phyloP scores from a whole-genome alignment of 2,888 invertebrate species.

The Nudaria mundana region DNA sequence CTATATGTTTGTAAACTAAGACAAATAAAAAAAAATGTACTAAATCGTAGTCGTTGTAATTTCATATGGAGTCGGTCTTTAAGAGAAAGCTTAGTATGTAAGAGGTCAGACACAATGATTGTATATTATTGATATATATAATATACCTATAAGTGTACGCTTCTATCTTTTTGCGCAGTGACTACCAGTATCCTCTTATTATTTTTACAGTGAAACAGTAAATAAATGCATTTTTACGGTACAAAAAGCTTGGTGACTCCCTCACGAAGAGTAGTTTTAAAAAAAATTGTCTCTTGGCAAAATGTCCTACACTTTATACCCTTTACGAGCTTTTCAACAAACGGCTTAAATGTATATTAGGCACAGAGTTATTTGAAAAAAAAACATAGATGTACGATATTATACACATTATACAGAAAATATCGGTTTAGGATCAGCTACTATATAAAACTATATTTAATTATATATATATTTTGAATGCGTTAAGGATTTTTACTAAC shows the following conservation, averaged over 20 bases:
- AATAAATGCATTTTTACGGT: constrained; percentile 45
- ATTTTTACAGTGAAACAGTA: constrained; percentile 39
- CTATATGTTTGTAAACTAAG: constrained; percentile 52
- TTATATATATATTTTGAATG: constrained; percentile 79
- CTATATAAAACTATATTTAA: constrained; percentile 62
- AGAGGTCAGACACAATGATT: constrained; percentile 61
- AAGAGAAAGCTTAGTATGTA: constrained; percentile 49
- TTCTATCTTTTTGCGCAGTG: constrained; percentile 38
- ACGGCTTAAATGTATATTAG: constrained; percentile 79
- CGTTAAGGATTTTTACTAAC: constrained; percentile 80
- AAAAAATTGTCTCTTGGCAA: constrained; percentile 38
- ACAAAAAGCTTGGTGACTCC: constrained; percentile 43
- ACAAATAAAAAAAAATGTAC: constrained; percentile 56
- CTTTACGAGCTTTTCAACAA: constrained; percentile 70
- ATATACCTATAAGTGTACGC: constrained; percentile 46
- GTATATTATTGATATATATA: constrained; percentile 59
- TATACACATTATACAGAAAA: constrained; percentile 70
- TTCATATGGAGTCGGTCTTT: constrained; percentile 67
- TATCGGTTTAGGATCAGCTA: constrained; percentile 69
- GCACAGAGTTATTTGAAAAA: constrained; percentile 70
- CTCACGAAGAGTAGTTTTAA: constrained; percentile 31
- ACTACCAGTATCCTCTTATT: constrained; percentile 16
- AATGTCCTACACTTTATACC: constrained; percentile 61
- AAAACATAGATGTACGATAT: constrained; percentile 68
- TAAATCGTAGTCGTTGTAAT: constrained; percentile 70